Conservation (phyloP, 1,140 invertebrate species). For the Listronotus oregonensis region DNA sequence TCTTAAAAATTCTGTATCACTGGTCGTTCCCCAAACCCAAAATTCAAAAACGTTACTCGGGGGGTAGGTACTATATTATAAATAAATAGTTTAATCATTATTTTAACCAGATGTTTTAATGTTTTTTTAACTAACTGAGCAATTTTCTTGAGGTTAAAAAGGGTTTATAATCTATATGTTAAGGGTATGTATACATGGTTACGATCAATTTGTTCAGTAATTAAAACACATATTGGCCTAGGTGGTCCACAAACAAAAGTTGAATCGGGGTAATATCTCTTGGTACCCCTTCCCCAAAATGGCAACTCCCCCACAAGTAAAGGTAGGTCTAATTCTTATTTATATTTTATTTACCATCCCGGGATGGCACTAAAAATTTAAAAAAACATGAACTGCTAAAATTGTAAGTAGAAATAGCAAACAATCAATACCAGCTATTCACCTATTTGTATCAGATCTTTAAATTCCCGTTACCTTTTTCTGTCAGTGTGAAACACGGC, state of each 20-base stretch:
- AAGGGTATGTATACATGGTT: conserved; percentile 81
- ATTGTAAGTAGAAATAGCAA: too few relatives aligned
- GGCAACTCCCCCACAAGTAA: conserved; percentile 80
- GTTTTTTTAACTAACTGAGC: too few relatives aligned
- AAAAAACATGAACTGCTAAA: too few relatives aligned
- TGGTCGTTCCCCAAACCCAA: conserved; percentile 90
- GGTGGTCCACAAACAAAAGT: conserved; percentile 71
- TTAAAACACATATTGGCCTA: conserved; percentile 73
- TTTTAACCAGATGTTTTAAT: too few relatives aligned
- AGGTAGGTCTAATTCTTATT: conserved; percentile 51
- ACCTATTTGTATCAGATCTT: too few relatives aligned
- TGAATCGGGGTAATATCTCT: conserved; percentile 85
- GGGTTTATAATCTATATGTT: conserved; percentile 74
- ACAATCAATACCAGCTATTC: too few relatives aligned
- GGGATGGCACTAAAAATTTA: too few relatives aligned
- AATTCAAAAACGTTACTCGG: conserved; percentile 81
- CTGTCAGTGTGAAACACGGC: too few relatives aligned
- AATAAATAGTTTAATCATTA: too few relatives aligned
- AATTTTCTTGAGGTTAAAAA: conserved; percentile 65
- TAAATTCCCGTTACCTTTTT: too few relatives aligned
- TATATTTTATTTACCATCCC: too few relatives aligned
- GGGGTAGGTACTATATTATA: conserved; percentile 62
- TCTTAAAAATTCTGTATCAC: conserved; percentile 85
- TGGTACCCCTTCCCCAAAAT: conserved; percentile 85
- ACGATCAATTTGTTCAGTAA: conserved; percentile 74